A percentile compares a stretch with the other conserved stretches of the same genome.
Evolutionary conservation across 2,888 invertebrate genomes (phyloP).

Genomic region (Dasysyrphus albostriatus): DNA sequence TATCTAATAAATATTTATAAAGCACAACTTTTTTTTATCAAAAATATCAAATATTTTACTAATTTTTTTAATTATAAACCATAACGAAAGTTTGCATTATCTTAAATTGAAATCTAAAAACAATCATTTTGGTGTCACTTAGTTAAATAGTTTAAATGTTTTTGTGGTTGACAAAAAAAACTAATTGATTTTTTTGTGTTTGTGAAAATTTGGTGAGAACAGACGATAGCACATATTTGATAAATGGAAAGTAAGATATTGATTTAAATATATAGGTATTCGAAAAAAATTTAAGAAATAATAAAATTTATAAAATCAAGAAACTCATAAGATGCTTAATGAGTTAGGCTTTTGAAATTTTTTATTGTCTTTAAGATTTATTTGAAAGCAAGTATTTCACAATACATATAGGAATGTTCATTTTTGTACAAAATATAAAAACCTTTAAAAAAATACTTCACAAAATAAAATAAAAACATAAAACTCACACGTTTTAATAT

Average conservation of each 20-base stretch:
- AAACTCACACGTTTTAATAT: not conserved
- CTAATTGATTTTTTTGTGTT: conserved; percentile 11
- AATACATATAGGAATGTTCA: too few species aligned
- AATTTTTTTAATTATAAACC: conserved; percentile 5
- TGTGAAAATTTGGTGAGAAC: not conserved
- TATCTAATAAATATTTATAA: conserved; percentile 12
- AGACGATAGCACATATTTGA: not conserved
- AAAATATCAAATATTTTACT: conserved; percentile 3
- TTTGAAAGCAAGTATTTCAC: too few species aligned
- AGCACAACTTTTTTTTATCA: not conserved
- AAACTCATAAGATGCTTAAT: too few species aligned
- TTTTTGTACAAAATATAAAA: not conserved
- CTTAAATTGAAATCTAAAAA: conserved; percentile 3
- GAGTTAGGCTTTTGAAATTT: too few species aligned
- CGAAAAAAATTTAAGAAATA: too few species aligned
- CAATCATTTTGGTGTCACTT: not conserved
- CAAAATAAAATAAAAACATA: not conserved
- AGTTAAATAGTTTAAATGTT: not conserved
- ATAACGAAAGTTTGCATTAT: conserved; percentile 18
- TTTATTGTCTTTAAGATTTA: too few species aligned
- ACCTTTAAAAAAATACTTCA: not conserved
- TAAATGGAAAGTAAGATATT: too few species aligned
- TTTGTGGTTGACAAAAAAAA: conserved; percentile 9
- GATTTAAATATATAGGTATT: too few species aligned
- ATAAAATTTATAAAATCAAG: too few species aligned